Percentiles rank a stretch among this genome's conserved stretches.
Conservation (phyloP, 2,797 vertebrate species). For the Tangara arthus region DNA sequence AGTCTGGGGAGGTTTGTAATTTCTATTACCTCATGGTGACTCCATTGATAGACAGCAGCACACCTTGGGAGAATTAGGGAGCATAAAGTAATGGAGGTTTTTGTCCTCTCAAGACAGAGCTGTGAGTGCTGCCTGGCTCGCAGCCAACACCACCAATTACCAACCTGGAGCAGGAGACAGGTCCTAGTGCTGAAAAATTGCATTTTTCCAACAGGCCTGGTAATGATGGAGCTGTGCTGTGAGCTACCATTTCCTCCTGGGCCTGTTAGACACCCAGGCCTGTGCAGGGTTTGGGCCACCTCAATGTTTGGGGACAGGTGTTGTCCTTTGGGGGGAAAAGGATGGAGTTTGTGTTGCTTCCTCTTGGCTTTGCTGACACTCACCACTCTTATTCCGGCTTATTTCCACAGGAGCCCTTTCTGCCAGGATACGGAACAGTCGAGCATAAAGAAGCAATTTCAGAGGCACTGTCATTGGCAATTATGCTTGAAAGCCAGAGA, state of each 20-base stretch:
- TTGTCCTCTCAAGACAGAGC: slow-evolving; percentile 58
- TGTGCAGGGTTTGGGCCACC: neutral
- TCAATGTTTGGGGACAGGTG: neutral
- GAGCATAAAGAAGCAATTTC: neutral
- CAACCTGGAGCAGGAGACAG: slow-evolving; percentile 42
- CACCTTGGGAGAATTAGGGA: slow-evolving; percentile 61
- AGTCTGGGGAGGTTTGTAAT: slow-evolving; percentile 64
- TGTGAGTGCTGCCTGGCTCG: neutral
- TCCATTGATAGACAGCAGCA: slow-evolving; percentile 52
- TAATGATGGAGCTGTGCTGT: neutral
- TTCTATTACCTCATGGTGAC: slow-evolving; percentile 67
- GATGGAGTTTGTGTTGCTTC: neutral
- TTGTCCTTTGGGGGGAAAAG: neutral
- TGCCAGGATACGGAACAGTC: neutral
- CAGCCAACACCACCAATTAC: slow-evolving; percentile 53
- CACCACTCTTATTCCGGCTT: neutral
- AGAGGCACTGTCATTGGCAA: neutral
- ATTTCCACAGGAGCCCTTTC: neutral
- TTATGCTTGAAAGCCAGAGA: neutral
- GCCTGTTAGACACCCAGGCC: neutral
- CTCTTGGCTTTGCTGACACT: neutral
- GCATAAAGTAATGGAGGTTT: slow-evolving; percentile 55
- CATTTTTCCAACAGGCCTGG: slow-evolving; percentile 5
- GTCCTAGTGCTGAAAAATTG: neutral
- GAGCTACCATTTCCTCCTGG: neutral